Evolutionary conservation across 2,888 invertebrate genomes (phyloP), one percentile per base, ranked within the genome.

Genomic region (Lamproptera curius): DNA sequence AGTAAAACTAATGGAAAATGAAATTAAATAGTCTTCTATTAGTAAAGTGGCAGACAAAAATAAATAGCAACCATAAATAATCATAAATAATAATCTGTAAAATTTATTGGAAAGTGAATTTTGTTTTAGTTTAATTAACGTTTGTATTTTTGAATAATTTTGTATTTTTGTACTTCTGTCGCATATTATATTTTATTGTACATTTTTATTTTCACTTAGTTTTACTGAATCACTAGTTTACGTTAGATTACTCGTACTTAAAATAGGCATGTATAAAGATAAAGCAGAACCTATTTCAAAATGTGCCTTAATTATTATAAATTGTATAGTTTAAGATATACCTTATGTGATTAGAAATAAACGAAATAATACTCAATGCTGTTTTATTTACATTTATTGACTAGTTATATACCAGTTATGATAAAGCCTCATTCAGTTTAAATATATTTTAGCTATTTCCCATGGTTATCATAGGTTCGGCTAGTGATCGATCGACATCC

Each of bases 241-340:
- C 46, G n/a, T n/a, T n/a, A n/a, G n/a, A n/a, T n/a, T n/a, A 38
- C 20, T 15, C 34, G 35, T 45, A 39, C 28, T 43, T 28, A 49
- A 35, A 9, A 33, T 41, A 41, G 41, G 41, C 36, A 50, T 45
- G 37, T 42, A 44, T 42, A 53, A 54, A 55, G 53, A 53, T 56
- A 56, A 53, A 20, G 6, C 3, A 42, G 50, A 47, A 43, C 16
- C 59, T 61, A 59, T 66, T 67, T 67, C 65, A 58, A 61, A 67
- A 71, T 69, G 75, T 76, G 74, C 75, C 75, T 74, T 76, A 73
- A 73, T 69, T 72, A 68, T 71, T 70, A 58, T 71, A 70, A 67
- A 67, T 61, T 45, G 41, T 40, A 46, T 72, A 67, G 61, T 53
- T 54, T 67, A 70, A 67, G 66, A 23, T 61, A 56, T 58, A 58